A percentile compares a stretch with the other conserved stretches of the same genome.
Conservation (phyloP, 2,797 vertebrate genomes). For the Mycteria americana region DNA sequence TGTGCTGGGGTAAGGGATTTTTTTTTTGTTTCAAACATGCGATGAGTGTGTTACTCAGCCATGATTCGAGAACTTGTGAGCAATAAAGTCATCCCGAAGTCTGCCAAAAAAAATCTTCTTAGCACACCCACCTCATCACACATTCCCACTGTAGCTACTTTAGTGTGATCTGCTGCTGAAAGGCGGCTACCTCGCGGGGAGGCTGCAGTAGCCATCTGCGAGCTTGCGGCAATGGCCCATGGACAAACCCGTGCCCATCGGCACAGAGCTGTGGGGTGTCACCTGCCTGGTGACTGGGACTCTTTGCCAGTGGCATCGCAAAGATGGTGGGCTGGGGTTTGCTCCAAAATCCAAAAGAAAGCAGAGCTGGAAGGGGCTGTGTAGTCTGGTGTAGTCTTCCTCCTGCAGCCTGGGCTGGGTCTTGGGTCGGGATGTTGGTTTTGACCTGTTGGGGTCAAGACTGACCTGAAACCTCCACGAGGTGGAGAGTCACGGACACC, state of each 20-base stretch:
- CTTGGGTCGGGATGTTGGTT: background rate
- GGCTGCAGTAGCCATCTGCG: conserved; percentile 27
- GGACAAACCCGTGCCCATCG: background rate
- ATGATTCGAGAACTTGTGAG: conserved; percentile 67
- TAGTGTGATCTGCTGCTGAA: background rate
- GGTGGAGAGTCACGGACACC: background rate
- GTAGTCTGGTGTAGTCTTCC: background rate
- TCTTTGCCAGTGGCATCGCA: background rate
- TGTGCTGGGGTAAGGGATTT: conserved; percentile 40
- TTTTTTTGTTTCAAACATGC: conserved; percentile 18
- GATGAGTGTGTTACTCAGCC: conserved; percentile 59
- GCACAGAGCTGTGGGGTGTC: background rate
- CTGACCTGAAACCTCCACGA: background rate
- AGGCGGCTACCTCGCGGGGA: conserved; percentile 9
- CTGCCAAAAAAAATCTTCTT: conserved; percentile 64
- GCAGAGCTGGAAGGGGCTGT: background rate
- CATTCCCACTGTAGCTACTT: conserved; percentile 55
- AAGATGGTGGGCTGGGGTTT: background rate
- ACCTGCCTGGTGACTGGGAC: background rate
- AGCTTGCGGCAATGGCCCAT: background rate
- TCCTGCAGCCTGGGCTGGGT: background rate
- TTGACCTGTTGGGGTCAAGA: background rate
- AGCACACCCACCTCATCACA: conserved; percentile 66
- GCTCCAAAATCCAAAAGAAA: background rate
- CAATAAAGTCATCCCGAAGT: conserved; percentile 63